A percentile compares a stretch with the other conserved stretches of the same genome.
Conservation (phyloP, 2,888 invertebrate genomes). For the Lasioglossum marginatum region DNA sequence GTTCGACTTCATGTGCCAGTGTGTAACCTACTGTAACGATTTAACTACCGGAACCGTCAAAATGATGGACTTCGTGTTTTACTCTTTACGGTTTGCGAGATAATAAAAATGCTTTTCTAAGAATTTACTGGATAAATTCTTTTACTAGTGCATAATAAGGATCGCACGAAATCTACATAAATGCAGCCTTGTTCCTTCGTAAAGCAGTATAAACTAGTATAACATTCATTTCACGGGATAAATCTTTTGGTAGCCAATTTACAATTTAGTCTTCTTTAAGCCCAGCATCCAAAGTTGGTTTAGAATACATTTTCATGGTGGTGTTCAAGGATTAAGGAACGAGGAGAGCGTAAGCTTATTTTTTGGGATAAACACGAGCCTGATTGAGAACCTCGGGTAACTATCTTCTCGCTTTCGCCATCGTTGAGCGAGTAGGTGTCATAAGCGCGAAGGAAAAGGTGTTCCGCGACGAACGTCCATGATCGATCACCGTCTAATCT, state of each 20-base stretch:
- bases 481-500: slow-evolving; percentile 53
- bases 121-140: not conserved
- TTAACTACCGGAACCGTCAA: slow-evolving; percentile 1
- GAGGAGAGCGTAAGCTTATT: not conserved
- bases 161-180: not conserved
- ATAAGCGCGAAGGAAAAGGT: slow-evolving; percentile 17
- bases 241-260: not conserved
- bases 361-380: not conserved
- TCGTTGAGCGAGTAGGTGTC: slow-evolving; percentile 39
- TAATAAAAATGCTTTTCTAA: not conserved
- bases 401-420: slow-evolving; percentile 16
- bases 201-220: not conserved
- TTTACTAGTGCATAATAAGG: not conserved
- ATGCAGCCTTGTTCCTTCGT: not conserved
- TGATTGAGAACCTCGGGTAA: slow-evolving; percentile 2
- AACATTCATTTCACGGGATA: not conserved
- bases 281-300: not conserved
- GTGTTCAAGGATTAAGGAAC: not conserved
- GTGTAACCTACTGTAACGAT: not conserved
- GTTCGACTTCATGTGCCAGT: not conserved
- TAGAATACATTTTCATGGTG: not conserved
- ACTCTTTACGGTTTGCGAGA: not conserved
- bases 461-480: slow-evolving; percentile 26
- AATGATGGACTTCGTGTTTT: not conserved
- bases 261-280: not conserved